Percentiles rank a stretch among this genome's conserved stretches.
phyloP scores from a whole-genome alignment of 2,113 vertebrate genomes.

The Pseudorasbora parva region DNA sequence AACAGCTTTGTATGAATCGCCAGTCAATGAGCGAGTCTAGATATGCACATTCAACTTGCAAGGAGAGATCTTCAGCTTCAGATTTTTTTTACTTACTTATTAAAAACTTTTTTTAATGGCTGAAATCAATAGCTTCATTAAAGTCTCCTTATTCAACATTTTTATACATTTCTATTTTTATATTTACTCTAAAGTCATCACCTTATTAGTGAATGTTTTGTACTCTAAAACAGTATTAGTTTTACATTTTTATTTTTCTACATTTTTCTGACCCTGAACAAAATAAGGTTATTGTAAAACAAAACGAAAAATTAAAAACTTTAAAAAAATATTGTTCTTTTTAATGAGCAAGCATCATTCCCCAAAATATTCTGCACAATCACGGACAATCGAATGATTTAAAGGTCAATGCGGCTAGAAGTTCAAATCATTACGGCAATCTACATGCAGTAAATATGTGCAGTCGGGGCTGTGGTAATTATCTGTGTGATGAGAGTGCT shows the following conservation, averaged over 20 bases:
- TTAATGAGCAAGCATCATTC: background rate
- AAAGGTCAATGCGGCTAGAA: slow-evolving; percentile 46
- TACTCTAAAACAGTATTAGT: background rate
- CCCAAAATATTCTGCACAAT: slow-evolving; percentile 10
- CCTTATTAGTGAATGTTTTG: background rate
- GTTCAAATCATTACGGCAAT: slow-evolving; percentile 55
- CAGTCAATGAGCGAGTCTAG: slow-evolving; percentile 38
- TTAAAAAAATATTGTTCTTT: accelerated
- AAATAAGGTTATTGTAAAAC: background rate
- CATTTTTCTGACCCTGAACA: background rate
- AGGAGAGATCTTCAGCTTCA: slow-evolving; percentile 35
- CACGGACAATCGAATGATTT: slow-evolving; percentile 19
- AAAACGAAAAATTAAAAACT: background rate
- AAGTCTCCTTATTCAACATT: background rate
- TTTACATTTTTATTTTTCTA: background rate
- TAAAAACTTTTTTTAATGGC: background rate
- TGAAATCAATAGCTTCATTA: background rate
- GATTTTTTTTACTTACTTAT: background rate
- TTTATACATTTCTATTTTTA: background rate
- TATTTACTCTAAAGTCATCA: background rate
- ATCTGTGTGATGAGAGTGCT: slow-evolving; percentile 53
- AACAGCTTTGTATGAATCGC: slow-evolving; percentile 50
- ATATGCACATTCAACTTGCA: slow-evolving; percentile 47
- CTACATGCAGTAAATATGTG: slow-evolving; percentile 43
- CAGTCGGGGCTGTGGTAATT: slow-evolving; percentile 39